Conservation (phyloP, 2,113 vertebrate genomes). For the Brachyhypopomus occidentalis region DNA sequence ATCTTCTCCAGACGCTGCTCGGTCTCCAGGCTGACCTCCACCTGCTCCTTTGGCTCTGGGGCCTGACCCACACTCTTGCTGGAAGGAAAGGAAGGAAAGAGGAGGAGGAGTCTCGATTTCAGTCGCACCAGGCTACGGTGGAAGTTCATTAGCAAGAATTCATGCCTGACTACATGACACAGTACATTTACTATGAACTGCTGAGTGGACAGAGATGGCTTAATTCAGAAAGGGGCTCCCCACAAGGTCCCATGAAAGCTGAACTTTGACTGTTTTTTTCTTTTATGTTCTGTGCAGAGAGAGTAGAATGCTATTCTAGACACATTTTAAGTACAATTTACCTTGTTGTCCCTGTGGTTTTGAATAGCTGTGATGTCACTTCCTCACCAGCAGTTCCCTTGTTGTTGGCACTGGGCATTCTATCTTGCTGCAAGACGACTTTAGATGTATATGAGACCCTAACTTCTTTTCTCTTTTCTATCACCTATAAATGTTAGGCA, state of each 20-base stretch:
- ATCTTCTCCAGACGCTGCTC: conserved; percentile 77
- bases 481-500: conserved; percentile 51
- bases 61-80: conserved; percentile 16
- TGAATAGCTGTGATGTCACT: conserved; percentile 52
- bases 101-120: conserved; percentile 11
- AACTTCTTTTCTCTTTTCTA: conserved; percentile 64
- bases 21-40: conserved; percentile 61
- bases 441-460: conserved; percentile 72
- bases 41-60: conserved; percentile 56
- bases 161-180: conserved; percentile 19
- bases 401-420: conserved; percentile 54
- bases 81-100: background rate
- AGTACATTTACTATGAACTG: conserved; percentile 1
- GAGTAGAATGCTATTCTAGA: background rate
- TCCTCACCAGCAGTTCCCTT: conserved; percentile 60
- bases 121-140: conserved; percentile 14
- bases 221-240: background rate
- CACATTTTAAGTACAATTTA: conserved; percentile 36
- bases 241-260: background rate
- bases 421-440: conserved; percentile 70
- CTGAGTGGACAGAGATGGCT: background rate
- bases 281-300: background rate
- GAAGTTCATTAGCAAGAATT: conserved; percentile 37
- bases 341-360: conserved; percentile 62
- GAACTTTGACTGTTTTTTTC: background rate